phyloP scores from a whole-genome alignment of 92 coral and sea anemone species.

The Palythoa grandiflora region DNA sequence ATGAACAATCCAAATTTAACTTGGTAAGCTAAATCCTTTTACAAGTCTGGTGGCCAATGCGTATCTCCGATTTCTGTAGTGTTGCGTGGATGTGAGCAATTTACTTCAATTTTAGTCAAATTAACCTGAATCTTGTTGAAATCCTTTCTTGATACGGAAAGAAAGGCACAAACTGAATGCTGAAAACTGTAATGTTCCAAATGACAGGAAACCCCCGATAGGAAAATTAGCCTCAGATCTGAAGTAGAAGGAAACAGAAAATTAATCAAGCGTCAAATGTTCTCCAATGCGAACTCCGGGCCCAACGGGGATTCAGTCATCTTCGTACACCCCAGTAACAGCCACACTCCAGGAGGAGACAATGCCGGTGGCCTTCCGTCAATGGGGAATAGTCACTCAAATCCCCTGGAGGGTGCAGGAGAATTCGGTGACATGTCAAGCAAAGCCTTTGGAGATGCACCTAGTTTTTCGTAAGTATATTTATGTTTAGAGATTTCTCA shows the following conservation, averaged over 20 bases:
- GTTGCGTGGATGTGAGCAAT: too few relatives aligned
- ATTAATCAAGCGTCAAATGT: conserved; percentile 80
- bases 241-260: conserved; percentile 49
- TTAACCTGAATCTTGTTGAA: too few relatives aligned
- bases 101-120: too few relatives aligned
- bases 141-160: neutral
- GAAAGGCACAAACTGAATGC: neutral
- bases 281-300: conserved; percentile 94
- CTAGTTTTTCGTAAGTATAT: conserved; percentile 41
- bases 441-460: conserved; percentile 83
- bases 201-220: neutral
- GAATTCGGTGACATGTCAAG: conserved; percentile 81
- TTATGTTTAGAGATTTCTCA: neutral
- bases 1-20: too few relatives aligned
- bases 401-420: conserved; percentile 79
- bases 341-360: conserved; percentile 70
- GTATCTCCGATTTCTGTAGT: too few relatives aligned
- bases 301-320: conserved; percentile 99
- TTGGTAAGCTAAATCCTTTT: too few relatives aligned
- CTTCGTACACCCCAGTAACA: conserved; percentile 91
- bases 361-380: conserved; percentile 75
- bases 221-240: conserved; percentile 65
- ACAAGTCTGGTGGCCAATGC: too few relatives aligned
- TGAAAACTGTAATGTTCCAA: neutral
- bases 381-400: conserved; percentile 63